A percentile compares a stretch with the other conserved stretches of the same genome.
These are phyloP conservation scores for Argyresthia goedartella DNA, from an alignment of 2,888 invertebrate genomes.

Conservation along the genomic window DNA sequence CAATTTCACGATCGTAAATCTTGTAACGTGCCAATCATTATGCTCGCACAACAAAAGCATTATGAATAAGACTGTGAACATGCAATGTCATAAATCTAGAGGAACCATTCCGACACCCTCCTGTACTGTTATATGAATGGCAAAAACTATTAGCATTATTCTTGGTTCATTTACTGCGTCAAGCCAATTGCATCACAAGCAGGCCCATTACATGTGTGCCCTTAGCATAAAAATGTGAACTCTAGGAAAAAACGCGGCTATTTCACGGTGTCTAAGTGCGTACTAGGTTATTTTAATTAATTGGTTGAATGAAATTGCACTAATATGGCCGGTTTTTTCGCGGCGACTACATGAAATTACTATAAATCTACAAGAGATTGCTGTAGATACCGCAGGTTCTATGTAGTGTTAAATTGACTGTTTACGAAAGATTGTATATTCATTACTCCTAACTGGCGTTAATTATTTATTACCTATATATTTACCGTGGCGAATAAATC, in stretches of 20 bases:
- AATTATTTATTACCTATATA: no score
- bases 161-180: constrained; percentile 18
- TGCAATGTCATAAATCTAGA: constrained; percentile 20
- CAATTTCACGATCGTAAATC: not conserved
- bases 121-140: constrained; percentile 21
- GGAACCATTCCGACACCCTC: constrained; percentile 23
- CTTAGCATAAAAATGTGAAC: constrained; percentile 15
- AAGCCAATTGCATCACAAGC: constrained; percentile 9
- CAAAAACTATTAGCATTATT: constrained; percentile 25
- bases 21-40: constrained; percentile 11
- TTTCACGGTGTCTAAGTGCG: constrained; percentile 46
- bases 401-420: no score
- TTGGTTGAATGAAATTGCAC: constrained; percentile 13
- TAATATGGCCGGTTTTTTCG: constrained; percentile 1
- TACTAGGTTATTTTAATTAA: constrained; percentile 15
- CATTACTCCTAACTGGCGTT: no score
- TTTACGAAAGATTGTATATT: no score
- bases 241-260: constrained; percentile 26
- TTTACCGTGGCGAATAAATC: no score
- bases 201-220: constrained; percentile 11
- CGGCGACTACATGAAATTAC: constrained; percentile 1
- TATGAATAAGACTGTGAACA: constrained; percentile 20
- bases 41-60: constrained; percentile 17
- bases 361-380: not conserved
- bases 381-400: no score